phyloP scores from a whole-genome alignment of 2,888 invertebrate species.

The Campoplex nolae region DNA sequence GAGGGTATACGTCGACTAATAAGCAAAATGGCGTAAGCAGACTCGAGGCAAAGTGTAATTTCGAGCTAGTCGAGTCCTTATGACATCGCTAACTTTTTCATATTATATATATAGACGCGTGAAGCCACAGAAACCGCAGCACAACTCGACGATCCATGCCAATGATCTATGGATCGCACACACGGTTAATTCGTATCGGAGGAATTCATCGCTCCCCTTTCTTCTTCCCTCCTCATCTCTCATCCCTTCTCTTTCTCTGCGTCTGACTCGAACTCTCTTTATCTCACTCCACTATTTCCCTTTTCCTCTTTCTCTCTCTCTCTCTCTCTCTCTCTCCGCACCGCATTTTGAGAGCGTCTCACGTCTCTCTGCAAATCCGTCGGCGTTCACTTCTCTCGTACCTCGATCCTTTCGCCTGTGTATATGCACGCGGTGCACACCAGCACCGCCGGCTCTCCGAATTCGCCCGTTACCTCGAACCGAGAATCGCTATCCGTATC shows the following conservation, averaged over 20 bases:
- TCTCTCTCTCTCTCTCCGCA: slow-evolving; percentile 10
- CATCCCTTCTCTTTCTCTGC: background rate
- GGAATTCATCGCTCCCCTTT: slow-evolving; percentile 71
- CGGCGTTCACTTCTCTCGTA: slow-evolving; percentile 11
- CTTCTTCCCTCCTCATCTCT: slow-evolving; percentile 9
- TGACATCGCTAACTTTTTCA: background rate
- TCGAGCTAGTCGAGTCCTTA: background rate
- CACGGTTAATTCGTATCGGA: slow-evolving; percentile 77
- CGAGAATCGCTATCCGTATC: slow-evolving; percentile 35
- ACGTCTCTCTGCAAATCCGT: slow-evolving; percentile 28
- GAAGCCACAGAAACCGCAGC: slow-evolving; percentile 56
- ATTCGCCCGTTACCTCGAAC: slow-evolving; percentile 22
- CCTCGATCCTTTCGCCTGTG: slow-evolving; percentile 5
- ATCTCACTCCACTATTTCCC: slow-evolving; percentile 54
- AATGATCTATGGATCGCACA: slow-evolving; percentile 76
- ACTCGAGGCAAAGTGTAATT: background rate
- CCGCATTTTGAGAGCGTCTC: slow-evolving; percentile 6
- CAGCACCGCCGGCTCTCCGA: background rate
- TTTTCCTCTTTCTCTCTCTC: slow-evolving; percentile 29
- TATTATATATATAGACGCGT: background rate
- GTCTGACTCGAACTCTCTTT: slow-evolving; percentile 52
- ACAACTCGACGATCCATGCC: slow-evolving; percentile 64
- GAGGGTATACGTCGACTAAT: background rate
- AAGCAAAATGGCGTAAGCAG: slow-evolving; percentile 28
- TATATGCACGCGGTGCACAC: background rate